Percentiles rank a stretch among this genome's conserved stretches.
Evolutionary conservation across 2,113 vertebrate species (phyloP).

Genomic region (Varanus salvator): DNA sequence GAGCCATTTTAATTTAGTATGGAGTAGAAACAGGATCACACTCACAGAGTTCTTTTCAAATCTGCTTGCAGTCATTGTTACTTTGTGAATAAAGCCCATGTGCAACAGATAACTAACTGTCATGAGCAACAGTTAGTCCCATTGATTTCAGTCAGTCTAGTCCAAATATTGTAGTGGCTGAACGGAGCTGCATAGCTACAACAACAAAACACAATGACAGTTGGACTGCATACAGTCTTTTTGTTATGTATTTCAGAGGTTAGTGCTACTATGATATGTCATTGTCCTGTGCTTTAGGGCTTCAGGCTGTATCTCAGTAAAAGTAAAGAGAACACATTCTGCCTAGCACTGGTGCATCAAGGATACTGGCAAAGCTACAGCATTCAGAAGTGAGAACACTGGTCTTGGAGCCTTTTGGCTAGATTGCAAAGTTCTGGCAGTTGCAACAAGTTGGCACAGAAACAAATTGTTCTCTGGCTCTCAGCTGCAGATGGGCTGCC

Average conservation of each 20-base stretch:
- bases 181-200: neutral
- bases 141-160: too few relatives aligned
- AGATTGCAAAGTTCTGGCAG: too few relatives aligned
- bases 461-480: neutral
- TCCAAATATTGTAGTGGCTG: too few relatives aligned
- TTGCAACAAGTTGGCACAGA: too few relatives aligned
- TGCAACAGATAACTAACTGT: neutral
- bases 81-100: neutral
- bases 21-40: neutral
- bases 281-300: neutral
- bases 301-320: neutral
- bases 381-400: too few relatives aligned
- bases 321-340: neutral
- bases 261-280: neutral
- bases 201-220: neutral
- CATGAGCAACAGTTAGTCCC: too few relatives aligned
- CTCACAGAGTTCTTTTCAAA: neutral
- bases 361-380: neutral
- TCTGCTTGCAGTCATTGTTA: neutral
- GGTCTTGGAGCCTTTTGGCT: too few relatives aligned
- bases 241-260: neutral
- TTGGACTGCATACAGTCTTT: neutral
- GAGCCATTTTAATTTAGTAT: neutral
- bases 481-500: neutral
- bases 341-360: neutral